phyloP scores from a whole-genome alignment of 2,797 vertebrate species.

The Remorina albescens region DNA sequence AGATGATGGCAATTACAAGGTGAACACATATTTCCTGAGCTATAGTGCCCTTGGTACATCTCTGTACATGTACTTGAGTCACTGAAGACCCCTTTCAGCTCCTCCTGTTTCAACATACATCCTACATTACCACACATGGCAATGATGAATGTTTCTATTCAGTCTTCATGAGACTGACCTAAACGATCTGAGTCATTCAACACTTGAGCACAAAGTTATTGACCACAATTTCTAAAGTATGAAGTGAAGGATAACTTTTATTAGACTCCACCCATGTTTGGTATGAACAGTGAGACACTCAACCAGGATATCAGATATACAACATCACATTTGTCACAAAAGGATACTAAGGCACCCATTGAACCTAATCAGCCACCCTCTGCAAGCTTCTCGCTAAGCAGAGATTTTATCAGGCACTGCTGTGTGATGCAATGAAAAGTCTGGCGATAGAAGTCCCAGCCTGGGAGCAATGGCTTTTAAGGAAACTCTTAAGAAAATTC shows the following conservation, averaged over 20 bases:
- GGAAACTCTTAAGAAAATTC: too few relatives aligned
- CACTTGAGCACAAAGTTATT: not conserved
- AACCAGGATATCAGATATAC: not conserved
- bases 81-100: not conserved
- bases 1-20: constrained; percentile 14
- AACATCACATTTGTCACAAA: not conserved
- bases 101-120: not conserved
- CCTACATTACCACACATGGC: not conserved
- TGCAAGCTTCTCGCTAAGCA: too few relatives aligned
- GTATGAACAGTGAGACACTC: constrained; percentile 23
- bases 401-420: not conserved
- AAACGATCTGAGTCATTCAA: not conserved
- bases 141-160: not conserved
- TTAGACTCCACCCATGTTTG: constrained; percentile 41
- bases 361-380: not conserved
- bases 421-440: not conserved
- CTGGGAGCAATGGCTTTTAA: too few relatives aligned
- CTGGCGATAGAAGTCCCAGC: not conserved
- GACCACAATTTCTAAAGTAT: too few relatives aligned
- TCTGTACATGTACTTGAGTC: not conserved
- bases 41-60: constrained; percentile 1
- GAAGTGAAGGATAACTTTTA: constrained; percentile 11
- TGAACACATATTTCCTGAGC: constrained; percentile 30
- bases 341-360: not conserved
- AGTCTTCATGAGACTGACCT: not conserved